phyloP scores from a whole-genome alignment of 1,140 invertebrate species.

The Metaphire vulgaris region DNA sequence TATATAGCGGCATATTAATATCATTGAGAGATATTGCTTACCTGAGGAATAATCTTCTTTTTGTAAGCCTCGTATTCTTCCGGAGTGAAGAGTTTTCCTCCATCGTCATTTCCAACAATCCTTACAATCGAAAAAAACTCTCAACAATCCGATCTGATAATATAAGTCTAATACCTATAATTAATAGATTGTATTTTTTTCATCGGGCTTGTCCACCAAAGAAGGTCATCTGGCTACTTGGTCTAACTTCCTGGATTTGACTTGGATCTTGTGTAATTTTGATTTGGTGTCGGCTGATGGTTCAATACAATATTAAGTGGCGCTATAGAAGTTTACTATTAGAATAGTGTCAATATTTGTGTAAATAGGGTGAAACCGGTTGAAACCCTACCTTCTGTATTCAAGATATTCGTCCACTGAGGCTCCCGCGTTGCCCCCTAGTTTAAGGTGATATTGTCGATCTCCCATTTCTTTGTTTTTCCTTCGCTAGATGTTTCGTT shows the following conservation, averaged over 20 bases:
- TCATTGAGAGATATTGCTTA: no score
- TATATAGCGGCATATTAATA: no score
- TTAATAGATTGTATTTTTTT: not conserved
- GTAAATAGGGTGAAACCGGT: not conserved
- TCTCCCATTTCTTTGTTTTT: slow-evolving; percentile 28
- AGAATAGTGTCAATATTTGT: not conserved
- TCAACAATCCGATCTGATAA: no score
- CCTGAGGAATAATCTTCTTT: slow-evolving; percentile 48
- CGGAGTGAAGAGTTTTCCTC: slow-evolving; percentile 48
- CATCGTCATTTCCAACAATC: slow-evolving; percentile 54
- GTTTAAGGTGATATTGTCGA: slow-evolving; percentile 42
- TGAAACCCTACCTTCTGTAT: slow-evolving; percentile 42
- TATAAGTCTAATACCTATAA: no score
- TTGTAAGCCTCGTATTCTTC: slow-evolving; percentile 53
- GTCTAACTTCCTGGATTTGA: not conserved
- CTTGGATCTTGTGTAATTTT: no score
- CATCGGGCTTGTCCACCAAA: no score
- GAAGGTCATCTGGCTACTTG: not conserved
- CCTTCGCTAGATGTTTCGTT: no score
- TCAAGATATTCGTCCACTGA: slow-evolving; percentile 49
- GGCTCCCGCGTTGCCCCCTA: slow-evolving; percentile 40
- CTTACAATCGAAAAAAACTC: slow-evolving; percentile 31
- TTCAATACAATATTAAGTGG: not conserved
- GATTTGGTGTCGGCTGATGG: not conserved
- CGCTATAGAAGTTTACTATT: not conserved